Evolutionary conservation across 2,113 vertebrate species (phyloP), one percentile per base, ranked within the genome.

Genomic region (Xiphophorus maculatus): DNA sequence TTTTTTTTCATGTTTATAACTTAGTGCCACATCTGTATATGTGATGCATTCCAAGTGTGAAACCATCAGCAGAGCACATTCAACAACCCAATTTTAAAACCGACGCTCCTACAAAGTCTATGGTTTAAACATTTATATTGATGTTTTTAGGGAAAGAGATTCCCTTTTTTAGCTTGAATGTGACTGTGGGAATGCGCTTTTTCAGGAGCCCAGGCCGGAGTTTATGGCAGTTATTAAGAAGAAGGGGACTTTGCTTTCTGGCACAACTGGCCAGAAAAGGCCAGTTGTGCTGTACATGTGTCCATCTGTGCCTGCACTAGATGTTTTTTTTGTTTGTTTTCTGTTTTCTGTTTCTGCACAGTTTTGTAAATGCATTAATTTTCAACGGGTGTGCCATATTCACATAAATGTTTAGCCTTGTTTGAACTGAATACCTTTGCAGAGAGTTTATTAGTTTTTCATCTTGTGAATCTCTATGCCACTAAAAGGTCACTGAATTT

Each of bases 11-110:
- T 72, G 35, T 66, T 81, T 63, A 60, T 81, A 69, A 66, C 72
- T 79, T 84, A 60, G 4, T 44, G 63, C 58, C 71, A 81, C 74
- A 1, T 84, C 73, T 87, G 85, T 90, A 13, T 81, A 88, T 63
- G 4, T 81, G 71, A 3, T 70, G 14, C 12, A 27, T 77, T 74
- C 87, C 71, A 86, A 86, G 69, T 37, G 40, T 73, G 72, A 71
- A 83, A 74, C 76, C 66, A 76, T 63, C 75, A 73, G 70, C 83
- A 74, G 44, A 61, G 71, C 35, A 61, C 25, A 37, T 19, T 25
- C 44, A 25, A 40, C 51, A 67, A 73, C 6, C 71, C 44, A 37
- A 80, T 68, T 51, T 48, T 27, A 33, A 48, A 73, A 61, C 35
- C 37, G 7, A 25, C 35, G 13, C 51, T 42, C 10, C 51, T n/a